Conservation (phyloP, 2,113 vertebrate species). For the Xenopus tropicalis region DNA sequence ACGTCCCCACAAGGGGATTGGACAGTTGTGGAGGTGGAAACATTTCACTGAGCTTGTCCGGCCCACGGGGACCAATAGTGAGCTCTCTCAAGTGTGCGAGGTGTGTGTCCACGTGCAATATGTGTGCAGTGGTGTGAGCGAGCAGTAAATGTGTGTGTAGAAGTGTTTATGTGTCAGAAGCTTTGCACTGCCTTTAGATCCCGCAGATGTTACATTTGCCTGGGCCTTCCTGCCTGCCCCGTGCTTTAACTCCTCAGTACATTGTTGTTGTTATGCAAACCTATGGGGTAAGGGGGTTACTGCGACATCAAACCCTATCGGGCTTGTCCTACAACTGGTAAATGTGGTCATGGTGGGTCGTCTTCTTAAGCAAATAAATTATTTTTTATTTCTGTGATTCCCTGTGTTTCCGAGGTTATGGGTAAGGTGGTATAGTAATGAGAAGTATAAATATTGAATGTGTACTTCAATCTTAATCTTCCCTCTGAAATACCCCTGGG, state of each 20-base stretch:
- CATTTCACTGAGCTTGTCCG: slow-evolving; percentile 72
- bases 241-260: neutral
- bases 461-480: no score
- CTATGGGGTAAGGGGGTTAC: neutral
- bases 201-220: neutral
- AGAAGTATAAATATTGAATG: no score
- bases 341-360: neutral
- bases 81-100: neutral
- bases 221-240: no score
- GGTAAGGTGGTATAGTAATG: no score
- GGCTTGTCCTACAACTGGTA: no score
- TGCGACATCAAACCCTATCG: neutral
- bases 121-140: neutral
- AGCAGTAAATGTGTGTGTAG: neutral
- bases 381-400: neutral
- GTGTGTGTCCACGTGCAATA: slow-evolving; percentile 32
- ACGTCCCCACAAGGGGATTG: slow-evolving; percentile 83
- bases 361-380: neutral
- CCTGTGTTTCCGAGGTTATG: no score
- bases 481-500: no score
- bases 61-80: neutral
- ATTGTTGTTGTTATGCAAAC: neutral
- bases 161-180: neutral
- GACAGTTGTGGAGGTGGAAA: slow-evolving; percentile 89
- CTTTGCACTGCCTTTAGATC: slow-evolving; percentile 14